These are phyloP conservation scores for Pycnonotus jocosus DNA, from an alignment of 2,113 vertebrate genomes.

Conservation along the genomic window DNA sequence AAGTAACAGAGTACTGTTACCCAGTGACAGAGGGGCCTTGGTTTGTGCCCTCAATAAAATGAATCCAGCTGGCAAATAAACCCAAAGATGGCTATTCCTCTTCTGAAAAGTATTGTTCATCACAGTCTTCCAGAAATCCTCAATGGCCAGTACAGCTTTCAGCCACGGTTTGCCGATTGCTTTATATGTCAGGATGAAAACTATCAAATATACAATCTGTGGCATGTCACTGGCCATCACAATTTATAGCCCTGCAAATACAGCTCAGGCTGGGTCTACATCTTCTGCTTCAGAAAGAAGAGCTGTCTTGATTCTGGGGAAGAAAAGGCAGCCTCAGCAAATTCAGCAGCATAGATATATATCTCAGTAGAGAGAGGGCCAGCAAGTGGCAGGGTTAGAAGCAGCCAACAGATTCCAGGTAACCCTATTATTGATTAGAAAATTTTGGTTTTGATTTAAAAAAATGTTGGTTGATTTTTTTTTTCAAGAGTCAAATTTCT, in stretches of 20 bases:
- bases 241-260: not conserved
- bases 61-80: constrained; percentile 13
- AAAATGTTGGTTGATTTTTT: not conserved
- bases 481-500: not conserved
- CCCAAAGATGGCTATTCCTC: not conserved
- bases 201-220: not conserved
- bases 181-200: not conserved
- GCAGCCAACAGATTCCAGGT: not conserved
- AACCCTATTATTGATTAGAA: not conserved
- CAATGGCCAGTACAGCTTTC: not conserved
- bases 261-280: not conserved
- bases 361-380: not conserved
- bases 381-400: not conserved
- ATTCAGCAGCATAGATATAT: not conserved
- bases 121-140: not conserved
- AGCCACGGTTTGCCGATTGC: not conserved
- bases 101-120: not conserved
- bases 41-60: constrained; percentile 32
- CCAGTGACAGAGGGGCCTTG: constrained; percentile 2
- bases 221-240: not conserved
- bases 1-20: constrained; percentile 18
- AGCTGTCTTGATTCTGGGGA: not conserved
- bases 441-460: not conserved
- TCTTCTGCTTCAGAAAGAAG: not conserved
- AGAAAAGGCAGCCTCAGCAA: not conserved